Percentiles rank a stretch among this genome's conserved stretches.
Conservation (phyloP, 2,888 invertebrate species). For the Lycocerus yunnanus region DNA sequence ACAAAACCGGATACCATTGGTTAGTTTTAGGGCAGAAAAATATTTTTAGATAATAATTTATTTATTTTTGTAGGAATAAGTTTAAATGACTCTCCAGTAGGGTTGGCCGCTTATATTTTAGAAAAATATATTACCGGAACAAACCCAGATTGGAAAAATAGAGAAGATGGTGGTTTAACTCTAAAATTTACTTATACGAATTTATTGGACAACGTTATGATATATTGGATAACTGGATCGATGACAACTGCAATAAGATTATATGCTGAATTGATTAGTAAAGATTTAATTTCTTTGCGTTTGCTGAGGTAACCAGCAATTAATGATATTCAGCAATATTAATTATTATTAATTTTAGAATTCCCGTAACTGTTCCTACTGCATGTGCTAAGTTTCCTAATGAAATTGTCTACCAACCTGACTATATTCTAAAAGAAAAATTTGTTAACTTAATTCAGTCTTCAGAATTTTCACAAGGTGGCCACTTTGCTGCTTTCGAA, state of each 20-base stretch:
- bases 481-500: conserved; percentile 88
- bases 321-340: not conserved
- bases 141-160: conserved; percentile 53
- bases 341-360: conserved; percentile 55
- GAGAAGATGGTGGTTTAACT: conserved; percentile 68
- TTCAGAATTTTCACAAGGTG: conserved; percentile 70
- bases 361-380: conserved; percentile 69
- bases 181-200: conserved; percentile 71
- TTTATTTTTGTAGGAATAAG: conserved; percentile 60
- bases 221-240: conserved; percentile 77
- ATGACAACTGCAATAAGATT: conserved; percentile 75
- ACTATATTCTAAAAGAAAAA: conserved; percentile 62
- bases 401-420: conserved; percentile 67
- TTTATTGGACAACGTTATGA: conserved; percentile 76
- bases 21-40: conserved; percentile 46
- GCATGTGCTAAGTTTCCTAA: conserved; percentile 75
- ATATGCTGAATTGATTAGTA: conserved; percentile 67
- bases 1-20: conserved; percentile 90
- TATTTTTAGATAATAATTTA: not conserved
- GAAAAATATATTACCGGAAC: conserved; percentile 84
- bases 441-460: conserved; percentile 71
- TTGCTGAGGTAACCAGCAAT: conserved; percentile 32
- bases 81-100: conserved; percentile 74
- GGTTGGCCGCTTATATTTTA: conserved; percentile 82
- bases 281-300: conserved; percentile 25